Conservation (phyloP, 1,140 invertebrate genomes). For the Elymnias hypermnestra region DNA sequence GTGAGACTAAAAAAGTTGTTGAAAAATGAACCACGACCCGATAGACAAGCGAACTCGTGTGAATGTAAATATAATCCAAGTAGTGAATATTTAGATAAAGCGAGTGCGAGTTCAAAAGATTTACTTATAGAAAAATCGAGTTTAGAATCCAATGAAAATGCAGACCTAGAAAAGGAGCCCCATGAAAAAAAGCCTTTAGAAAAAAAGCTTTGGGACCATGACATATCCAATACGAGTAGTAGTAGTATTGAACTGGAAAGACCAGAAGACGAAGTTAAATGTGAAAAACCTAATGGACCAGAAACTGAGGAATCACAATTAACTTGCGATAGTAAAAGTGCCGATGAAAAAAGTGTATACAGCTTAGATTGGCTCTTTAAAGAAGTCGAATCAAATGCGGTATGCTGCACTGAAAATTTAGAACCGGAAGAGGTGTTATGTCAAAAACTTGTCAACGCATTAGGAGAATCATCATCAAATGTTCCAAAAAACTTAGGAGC, state of each 20-base stretch:
- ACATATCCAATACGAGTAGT: slow-evolving; percentile 77
- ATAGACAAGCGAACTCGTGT: slow-evolving; percentile 35
- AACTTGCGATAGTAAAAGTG: slow-evolving; percentile 60
- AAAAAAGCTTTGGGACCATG: slow-evolving; percentile 69
- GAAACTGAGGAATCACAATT: slow-evolving; percentile 63
- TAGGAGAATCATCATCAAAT: slow-evolving; percentile 63
- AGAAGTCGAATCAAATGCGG: slow-evolving; percentile 34
- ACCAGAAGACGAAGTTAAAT: slow-evolving; percentile 39
- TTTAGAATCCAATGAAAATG: slow-evolving; percentile 71
- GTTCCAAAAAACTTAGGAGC: slow-evolving; percentile 81
- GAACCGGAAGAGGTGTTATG: slow-evolving; percentile 40
- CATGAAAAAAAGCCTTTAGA: slow-evolving; percentile 49
- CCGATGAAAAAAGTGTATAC: slow-evolving; percentile 68
- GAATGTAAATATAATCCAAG: slow-evolving; percentile 55
- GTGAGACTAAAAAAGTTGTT: slow-evolving; percentile 66
- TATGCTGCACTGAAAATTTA: slow-evolving; percentile 29
- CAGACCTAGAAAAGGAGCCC: slow-evolving; percentile 39
- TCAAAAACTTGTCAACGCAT: slow-evolving; percentile 52
- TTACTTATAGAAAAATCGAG: slow-evolving; percentile 77
- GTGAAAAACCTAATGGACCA: slow-evolving; percentile 35
- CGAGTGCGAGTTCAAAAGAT: slow-evolving; percentile 80
- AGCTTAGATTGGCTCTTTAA: slow-evolving; percentile 72
- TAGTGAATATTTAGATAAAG: slow-evolving; percentile 74
- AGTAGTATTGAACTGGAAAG: slow-evolving; percentile 73
- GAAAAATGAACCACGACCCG: slow-evolving; percentile 48